These are phyloP conservation scores for Spondyliosoma cantharus DNA, from an alignment of 2,797 vertebrate genomes.

Conservation along the genomic window DNA sequence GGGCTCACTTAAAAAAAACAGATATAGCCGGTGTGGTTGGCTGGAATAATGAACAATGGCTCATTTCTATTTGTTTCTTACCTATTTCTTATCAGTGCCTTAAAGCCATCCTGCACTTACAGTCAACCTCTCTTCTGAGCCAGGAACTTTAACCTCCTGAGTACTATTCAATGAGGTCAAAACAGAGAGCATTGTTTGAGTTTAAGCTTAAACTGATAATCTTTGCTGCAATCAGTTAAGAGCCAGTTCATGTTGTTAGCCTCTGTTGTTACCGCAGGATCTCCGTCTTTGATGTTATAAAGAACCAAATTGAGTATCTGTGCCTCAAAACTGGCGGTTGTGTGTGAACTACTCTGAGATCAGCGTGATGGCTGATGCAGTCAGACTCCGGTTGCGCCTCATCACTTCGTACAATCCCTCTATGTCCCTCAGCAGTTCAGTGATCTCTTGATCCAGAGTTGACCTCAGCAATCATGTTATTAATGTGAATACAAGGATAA, in stretches of 20 bases:
- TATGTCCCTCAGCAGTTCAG: too few species aligned
- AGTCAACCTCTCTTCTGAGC: conserved; percentile 1
- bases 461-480: too few species aligned
- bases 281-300: neutral
- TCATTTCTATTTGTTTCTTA: neutral
- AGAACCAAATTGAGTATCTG: neutral
- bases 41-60: conserved; percentile 26
- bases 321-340: neutral
- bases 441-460: too few species aligned
- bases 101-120: conserved; percentile 24
- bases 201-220: neutral
- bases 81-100: conserved; percentile 30
- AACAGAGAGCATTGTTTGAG: conserved; percentile 3
- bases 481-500: too few species aligned
- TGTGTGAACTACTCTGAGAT: neutral
- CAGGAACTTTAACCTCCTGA: conserved; percentile 29
- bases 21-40: neutral
- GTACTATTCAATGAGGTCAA: neutral
- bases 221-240: neutral
- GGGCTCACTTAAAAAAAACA: neutral
- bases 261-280: neutral
- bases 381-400: too few species aligned
- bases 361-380: neutral
- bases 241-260: neutral
- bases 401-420: too few species aligned